These are phyloP conservation scores for Athene cunicularia DNA, from an alignment of 2,113 vertebrate species.

Conservation along the genomic window DNA sequence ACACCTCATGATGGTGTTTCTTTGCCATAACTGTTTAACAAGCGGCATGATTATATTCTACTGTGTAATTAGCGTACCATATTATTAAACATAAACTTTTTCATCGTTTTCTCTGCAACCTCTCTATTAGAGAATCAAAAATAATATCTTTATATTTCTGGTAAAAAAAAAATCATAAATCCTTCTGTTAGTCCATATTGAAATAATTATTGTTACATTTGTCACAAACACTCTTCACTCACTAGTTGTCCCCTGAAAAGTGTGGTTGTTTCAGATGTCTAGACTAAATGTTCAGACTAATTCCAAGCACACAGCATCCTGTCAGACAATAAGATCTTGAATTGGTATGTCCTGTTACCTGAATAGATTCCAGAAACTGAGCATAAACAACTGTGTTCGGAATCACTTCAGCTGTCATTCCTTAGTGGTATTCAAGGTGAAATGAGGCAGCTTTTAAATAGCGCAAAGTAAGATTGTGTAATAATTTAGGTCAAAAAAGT, in stretches of 20 bases:
- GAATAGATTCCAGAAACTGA: background rate
- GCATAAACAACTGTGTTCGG: background rate
- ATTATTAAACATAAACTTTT: conserved; percentile 12
- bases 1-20: background rate
- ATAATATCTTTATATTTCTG: background rate
- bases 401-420: conserved; percentile 6
- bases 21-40: conserved; percentile 3
- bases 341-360: background rate
- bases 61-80: background rate
- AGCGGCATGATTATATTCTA: background rate
- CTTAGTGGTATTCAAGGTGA: conserved; percentile 26
- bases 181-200: conserved; percentile 2
- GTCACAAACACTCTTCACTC: conserved; percentile 1
- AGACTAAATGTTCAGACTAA: background rate
- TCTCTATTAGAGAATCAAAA: background rate
- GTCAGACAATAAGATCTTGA: background rate
- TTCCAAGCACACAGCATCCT: background rate
- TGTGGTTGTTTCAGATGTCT: background rate
- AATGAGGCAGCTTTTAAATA: conserved; percentile 43
- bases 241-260: conserved; percentile 28
- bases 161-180: conserved; percentile 19
- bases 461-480: background rate
- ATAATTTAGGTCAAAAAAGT: conserved; percentile 43
- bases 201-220: background rate
- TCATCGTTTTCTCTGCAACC: background rate